These are phyloP conservation scores for Agrilus biguttatus DNA, from an alignment of 2,888 invertebrate species.

Conservation along the genomic window DNA sequence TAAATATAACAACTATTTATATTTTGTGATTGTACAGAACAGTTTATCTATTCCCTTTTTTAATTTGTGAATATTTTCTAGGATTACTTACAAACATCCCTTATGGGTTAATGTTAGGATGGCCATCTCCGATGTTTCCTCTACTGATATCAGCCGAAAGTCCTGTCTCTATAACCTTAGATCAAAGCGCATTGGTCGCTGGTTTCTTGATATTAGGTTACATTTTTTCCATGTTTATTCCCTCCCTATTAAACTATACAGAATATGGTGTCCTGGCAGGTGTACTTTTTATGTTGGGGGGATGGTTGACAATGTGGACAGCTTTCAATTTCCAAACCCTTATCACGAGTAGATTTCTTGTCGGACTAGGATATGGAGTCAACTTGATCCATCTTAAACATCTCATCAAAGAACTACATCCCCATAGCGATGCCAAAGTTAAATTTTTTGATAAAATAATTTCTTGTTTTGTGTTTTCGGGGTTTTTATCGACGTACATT, in stretches of 20 bases:
- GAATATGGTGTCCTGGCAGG: constrained; percentile 23
- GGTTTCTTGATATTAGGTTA: constrained; percentile 29
- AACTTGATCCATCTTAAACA: constrained; percentile 22
- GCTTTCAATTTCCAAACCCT: constrained; percentile 21
- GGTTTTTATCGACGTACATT: constrained; percentile 19
- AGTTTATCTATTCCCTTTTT: no score
- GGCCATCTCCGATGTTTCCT: constrained; percentile 28
- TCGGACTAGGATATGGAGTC: constrained; percentile 25
- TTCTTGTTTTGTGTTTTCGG: constrained; percentile 18
- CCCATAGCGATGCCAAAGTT: constrained; percentile 11
- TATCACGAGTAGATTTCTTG: constrained; percentile 22
- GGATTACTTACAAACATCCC: no score
- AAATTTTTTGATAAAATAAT: constrained; percentile 16
- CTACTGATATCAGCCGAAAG: constrained; percentile 16
- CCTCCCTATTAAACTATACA: constrained; percentile 18
- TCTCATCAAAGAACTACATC: constrained; percentile 23
- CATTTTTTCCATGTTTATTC: constrained; percentile 14
- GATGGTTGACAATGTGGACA: constrained; percentile 28
- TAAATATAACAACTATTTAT: no score
- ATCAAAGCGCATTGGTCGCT: constrained; percentile 28
- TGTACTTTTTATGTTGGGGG: constrained; percentile 16
- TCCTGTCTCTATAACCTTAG: constrained; percentile 21
- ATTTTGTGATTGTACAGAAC: no score
- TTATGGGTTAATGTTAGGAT: constrained; percentile 28
- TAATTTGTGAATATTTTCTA: no score